Evolutionary conservation across 2,888 invertebrate genomes (phyloP), one percentile per base, ranked within the genome.

Genomic region (Eupsilia transversa): DNA sequence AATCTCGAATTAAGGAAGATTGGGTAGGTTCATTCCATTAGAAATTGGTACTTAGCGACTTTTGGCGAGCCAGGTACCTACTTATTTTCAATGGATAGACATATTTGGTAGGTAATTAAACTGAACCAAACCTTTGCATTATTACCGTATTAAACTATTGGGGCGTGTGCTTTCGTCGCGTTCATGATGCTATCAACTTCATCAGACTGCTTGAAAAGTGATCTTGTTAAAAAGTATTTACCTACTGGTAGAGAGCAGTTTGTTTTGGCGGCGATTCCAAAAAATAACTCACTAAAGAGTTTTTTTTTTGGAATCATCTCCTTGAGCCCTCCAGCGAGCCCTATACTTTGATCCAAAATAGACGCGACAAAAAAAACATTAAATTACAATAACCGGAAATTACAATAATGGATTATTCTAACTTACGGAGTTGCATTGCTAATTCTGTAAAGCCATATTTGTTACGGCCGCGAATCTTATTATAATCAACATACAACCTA

Each of bases 321-420:
- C 7, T 27, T 30, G 5, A 33, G 20, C 30, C 30, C 10, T 20
- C 23, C 23, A 49, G 23, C 1, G 49, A 23, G 49, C 9, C 9
- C 49, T n/a, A n/a, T n/a, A n/a, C n/a, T n/a, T n/a, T n/a, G n/a
- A 56, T 56, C 56, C 30, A 57, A 57, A 57, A 43, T 30, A 57
- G 30, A 56, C 9, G 20, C 9, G 30, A 57, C 17, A 56, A 20
- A 56, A 30, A 56, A 30, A n/a, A n/a, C n/a, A 9, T 9, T 38
- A 23, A 5, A 27, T 3, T 27, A 27, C 56, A 27, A 56, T 14
- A 41, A 41, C 14, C n/a, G n/a, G n/a, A n/a, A n/a, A n/a, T n/a
- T n/a, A n/a, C n/a, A n/a, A n/a, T n/a, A n/a, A n/a, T n/a, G n/a
- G n/a, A n/a, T n/a, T n/a, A n/a, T n/a, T n/a, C n/a, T n/a, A n/a